These are phyloP conservation scores for Eretmochelys imbricata DNA, from an alignment of 2,113 vertebrate species.

Conservation along the genomic window DNA sequence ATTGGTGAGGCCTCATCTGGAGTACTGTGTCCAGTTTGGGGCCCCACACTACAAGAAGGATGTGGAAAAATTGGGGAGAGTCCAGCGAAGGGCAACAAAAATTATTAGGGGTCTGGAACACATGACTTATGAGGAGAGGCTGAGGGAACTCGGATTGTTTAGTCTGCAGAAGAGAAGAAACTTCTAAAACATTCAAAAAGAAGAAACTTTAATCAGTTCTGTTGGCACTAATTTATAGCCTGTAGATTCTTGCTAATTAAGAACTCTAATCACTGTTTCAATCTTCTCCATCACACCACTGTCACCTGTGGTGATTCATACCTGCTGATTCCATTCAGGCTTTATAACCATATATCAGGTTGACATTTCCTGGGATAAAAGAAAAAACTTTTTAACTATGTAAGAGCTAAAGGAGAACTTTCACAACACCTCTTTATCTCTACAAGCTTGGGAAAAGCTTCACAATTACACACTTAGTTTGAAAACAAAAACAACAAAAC, in stretches of 20 bases:
- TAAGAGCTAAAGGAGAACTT: neutral
- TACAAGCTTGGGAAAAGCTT: neutral
- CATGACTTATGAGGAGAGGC: too few species aligned
- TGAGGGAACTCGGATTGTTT: too few species aligned
- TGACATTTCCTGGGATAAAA: slow-evolving; percentile 42
- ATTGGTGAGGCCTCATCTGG: too few species aligned
- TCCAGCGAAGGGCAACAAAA: too few species aligned
- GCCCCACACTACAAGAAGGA: too few species aligned
- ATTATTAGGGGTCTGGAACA: too few species aligned
- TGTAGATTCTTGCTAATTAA: slow-evolving; percentile 67
- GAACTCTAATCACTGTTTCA: slow-evolving; percentile 61
- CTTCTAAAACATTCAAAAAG: slow-evolving; percentile 20
- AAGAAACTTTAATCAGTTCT: slow-evolving; percentile 50
- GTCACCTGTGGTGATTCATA: slow-evolving; percentile 58
- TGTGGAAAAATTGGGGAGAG: too few species aligned
- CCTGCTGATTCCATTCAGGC: slow-evolving; percentile 51
- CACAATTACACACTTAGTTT: neutral
- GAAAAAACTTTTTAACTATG: slow-evolving; percentile 39
- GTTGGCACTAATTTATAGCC: slow-evolving; percentile 61
- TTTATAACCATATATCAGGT: slow-evolving; percentile 49
- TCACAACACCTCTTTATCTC: neutral
- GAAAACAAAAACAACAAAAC: neutral
- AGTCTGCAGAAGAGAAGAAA: too few species aligned
- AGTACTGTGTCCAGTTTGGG: too few species aligned
- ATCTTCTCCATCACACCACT: slow-evolving; percentile 46